These are phyloP conservation scores for Salarias fasciatus DNA, from an alignment of 2,797 vertebrate species.

Conservation along the genomic window DNA sequence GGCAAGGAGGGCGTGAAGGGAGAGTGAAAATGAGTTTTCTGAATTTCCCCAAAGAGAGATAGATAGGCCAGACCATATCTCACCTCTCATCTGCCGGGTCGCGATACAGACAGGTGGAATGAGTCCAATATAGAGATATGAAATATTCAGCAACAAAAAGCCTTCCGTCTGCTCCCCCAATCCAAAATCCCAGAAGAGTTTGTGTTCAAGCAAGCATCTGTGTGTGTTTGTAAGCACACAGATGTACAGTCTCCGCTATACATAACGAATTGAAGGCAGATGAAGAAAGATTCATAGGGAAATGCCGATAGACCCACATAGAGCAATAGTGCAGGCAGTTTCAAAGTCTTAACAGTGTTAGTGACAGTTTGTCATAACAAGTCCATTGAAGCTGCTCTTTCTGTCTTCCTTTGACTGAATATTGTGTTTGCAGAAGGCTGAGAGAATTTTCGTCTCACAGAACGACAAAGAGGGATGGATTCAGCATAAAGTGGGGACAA, in stretches of 20 bases:
- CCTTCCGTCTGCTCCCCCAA: constrained; percentile 27
- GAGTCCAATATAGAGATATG: constrained; percentile 55
- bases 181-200: constrained; percentile 31
- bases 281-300: constrained; percentile 8
- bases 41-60: constrained; percentile 55
- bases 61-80: constrained; percentile 34
- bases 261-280: constrained; percentile 1
- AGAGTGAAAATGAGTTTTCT: constrained; percentile 46
- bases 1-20: constrained; percentile 11
- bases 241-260: constrained; percentile 26
- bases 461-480: constrained; percentile 57
- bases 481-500: constrained; percentile 42
- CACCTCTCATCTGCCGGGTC: constrained; percentile 60
- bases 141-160: constrained; percentile 63
- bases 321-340: constrained; percentile 24
- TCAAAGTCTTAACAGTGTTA: constrained; percentile 48
- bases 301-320: constrained; percentile 27
- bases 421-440: constrained; percentile 42
- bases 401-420: constrained; percentile 47
- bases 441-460: constrained; percentile 43
- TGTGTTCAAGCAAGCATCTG: constrained; percentile 15
- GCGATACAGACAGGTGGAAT: constrained; percentile 56
- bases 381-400: constrained; percentile 48
- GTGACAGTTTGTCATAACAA: constrained; percentile 72
- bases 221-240: constrained; percentile 25